Base-by-base conservation (phyloP, 2,113 vertebrate genomes). In the Sphyrna mokarran region DNA sequence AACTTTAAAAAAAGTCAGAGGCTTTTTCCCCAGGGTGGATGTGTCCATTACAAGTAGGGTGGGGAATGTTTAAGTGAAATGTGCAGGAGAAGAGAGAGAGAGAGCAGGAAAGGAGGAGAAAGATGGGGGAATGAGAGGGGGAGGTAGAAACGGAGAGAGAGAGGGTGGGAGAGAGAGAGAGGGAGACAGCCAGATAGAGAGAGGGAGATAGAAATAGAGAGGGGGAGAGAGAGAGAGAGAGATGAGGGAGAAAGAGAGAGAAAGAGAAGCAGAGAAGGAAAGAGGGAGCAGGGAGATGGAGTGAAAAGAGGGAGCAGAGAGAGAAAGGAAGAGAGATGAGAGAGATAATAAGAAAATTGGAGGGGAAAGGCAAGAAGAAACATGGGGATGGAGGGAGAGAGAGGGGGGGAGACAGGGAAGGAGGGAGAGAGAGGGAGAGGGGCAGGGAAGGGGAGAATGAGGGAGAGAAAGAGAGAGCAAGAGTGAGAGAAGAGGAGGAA, bases 161-260 rank as follows among this genome's bases (percentile, higher is more conserved):
- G 98, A 95, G 97, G 97, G 16, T 98, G 98, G 20, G 97, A 98
- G 5, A 97, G 98, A 1, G 98, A 98, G 18, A 97, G 1, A 83
- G 78, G 9, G n/a, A 40, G 26, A 29, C 10, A 83, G 11, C 8
- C 13, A 10, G 33, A 0, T 4, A 37, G 33, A 48, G 43, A 48
- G 43, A 48, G 43, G 3, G 43, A 3, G 43, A 48, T 1, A 48
- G 43, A 3, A n/a, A 48, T 48, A 48, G 43, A 48, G 43, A 48
- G 43, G 3, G 43, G 43, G 43, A 48, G 43, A 48, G 43, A 3
- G 43, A 48, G 1, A 48, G 43, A 48, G 3, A 48, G 43, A 1
- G 43, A n/a, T n/a, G n/a, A n/a, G n/a, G n/a, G n/a, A n/a, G n/a
- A n/a, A n/a, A n/a, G n/a, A n/a, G 43, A 48, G 43, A 3, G 43